Percentiles rank a stretch among this genome's conserved stretches.
phyloP scores from a whole-genome alignment of 2,113 vertebrate species.

The Pygathrix nemaeus region DNA sequence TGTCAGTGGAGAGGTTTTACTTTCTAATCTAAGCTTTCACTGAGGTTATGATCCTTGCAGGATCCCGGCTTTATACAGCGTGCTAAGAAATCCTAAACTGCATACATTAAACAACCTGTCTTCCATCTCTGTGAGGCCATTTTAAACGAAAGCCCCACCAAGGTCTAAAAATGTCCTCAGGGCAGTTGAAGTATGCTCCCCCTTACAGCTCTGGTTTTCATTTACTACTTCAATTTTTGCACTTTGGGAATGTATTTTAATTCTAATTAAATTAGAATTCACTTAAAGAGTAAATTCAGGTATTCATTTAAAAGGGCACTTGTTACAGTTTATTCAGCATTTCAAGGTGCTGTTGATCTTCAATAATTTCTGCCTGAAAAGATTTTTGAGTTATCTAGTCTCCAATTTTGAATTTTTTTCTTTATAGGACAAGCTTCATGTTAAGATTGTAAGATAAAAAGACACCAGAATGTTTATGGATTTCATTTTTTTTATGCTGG shows the following conservation, averaged over 20 bases:
- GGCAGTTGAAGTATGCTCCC: neutral
- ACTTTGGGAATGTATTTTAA: neutral
- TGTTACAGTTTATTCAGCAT: conserved; percentile 13
- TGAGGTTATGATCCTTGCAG: conserved; percentile 2
- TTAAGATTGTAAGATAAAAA: conserved; percentile 10
- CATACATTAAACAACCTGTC: neutral
- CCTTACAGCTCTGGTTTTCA: neutral
- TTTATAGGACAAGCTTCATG: neutral
- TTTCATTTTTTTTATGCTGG: neutral
- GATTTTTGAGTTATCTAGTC: neutral
- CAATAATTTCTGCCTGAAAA: conserved; percentile 26
- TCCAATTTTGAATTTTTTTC: conserved; percentile 12
- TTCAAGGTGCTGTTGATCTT: neutral
- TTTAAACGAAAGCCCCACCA: neutral
- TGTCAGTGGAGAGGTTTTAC: neutral
- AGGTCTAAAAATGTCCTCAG: conserved; percentile 19
- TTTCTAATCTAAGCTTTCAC: neutral
- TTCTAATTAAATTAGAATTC: neutral
- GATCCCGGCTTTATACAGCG: neutral
- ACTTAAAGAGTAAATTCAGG: neutral
- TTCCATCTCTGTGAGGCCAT: neutral
- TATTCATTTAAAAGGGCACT: conserved; percentile 9
- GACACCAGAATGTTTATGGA: neutral
- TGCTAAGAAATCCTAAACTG: neutral
- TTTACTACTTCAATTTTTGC: neutral